Base-by-base conservation (phyloP, 2,113 vertebrate genomes). In the Oncorhynchus keta region DNA sequence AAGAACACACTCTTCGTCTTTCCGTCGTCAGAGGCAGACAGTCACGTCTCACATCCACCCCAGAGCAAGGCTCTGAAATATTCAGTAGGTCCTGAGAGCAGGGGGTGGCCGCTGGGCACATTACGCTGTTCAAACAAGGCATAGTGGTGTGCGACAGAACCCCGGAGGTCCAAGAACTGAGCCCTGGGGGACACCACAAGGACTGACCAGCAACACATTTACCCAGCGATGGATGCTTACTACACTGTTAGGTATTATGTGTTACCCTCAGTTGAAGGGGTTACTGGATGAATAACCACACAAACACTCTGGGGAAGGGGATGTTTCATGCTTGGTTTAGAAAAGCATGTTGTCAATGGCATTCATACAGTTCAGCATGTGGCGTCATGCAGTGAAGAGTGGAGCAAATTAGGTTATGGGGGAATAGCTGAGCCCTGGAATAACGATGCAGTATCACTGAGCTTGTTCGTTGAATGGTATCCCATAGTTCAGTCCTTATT, bases 401-500 rank as follows among this genome's bases (percentile, higher is more conserved):
- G 72, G 68, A 70, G 72, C 69, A 76, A 81, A 85, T 30, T 18
- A 74, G 61, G 62, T 78, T 72, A 71, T 75, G 78, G 73, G 72
- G 68, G n/a, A 72, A 73, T 68, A 75, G 72, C 73, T 80, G 74
- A 76, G 49, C 87, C 81, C 76, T 76, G 84, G 84, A 75, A 82
- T 59, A 49, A 88, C 85, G 89, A 89, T 90, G 92, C 92, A 91
- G 87, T 77, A 92, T 91, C 75, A 79, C 73, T 0, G 11, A 84
- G 83, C 74, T 49, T 5, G 39, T 70, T 22, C 4, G 68, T 73
- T 35, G 28, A 18, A 59, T 57, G 12, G 59, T 45, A 62, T 45
- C 8, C 32, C 30, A 35, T 35, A 35, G 51, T 16, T 16, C 3
- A 73, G 26, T 48, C 11, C 2, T 16, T 79, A 32, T 7, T 2